phyloP scores from a whole-genome alignment of 92 coral and sea anemone genomes.

The Siderastrea siderea region DNA sequence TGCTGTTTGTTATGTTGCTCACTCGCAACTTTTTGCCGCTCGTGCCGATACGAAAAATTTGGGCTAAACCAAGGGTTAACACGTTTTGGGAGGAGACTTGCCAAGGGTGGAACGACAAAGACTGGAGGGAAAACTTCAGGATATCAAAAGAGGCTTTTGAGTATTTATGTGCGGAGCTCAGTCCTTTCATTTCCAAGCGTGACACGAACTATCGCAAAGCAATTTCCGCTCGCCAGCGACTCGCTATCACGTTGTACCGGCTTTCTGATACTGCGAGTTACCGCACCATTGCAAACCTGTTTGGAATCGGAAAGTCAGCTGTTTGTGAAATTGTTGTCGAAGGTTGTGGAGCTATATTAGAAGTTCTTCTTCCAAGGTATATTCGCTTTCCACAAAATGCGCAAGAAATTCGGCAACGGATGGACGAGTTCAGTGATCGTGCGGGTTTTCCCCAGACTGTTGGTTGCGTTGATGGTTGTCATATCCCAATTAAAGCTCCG shows the following conservation, averaged over 20 bases:
- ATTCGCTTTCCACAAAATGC: constrained; percentile 19
- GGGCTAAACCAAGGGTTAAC: constrained; percentile 42
- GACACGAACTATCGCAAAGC: constrained; percentile 65
- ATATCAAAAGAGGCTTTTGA: constrained; percentile 52
- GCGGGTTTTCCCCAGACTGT: constrained; percentile 55
- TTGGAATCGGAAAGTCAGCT: constrained; percentile 59
- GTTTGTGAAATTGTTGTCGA: constrained; percentile 36
- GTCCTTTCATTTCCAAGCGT: constrained; percentile 47
- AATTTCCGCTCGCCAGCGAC: constrained; percentile 49
- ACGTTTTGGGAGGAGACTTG: constrained; percentile 53
- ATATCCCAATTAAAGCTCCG: constrained; percentile 43
- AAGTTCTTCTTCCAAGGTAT: constrained; percentile 25
- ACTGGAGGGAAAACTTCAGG: constrained; percentile 47
- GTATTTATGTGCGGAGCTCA: constrained; percentile 35
- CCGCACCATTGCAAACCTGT: constrained; percentile 53
- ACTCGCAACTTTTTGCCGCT: constrained; percentile 19
- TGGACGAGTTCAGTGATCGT: constrained; percentile 21
- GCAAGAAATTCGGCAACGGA: background rate
- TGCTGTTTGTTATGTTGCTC: background rate
- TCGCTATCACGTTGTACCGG: constrained; percentile 62
- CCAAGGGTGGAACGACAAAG: constrained; percentile 31
- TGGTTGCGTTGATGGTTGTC: constrained; percentile 58
- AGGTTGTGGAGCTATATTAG: constrained; percentile 41
- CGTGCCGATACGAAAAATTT: constrained; percentile 40
- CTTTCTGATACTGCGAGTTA: constrained; percentile 49